A percentile compares a stretch with the other conserved stretches of the same genome.
These are phyloP conservation scores for Pantherophis alleghaniensis DNA, from an alignment of 2,797 vertebrate genomes.

Conservation along the genomic window DNA sequence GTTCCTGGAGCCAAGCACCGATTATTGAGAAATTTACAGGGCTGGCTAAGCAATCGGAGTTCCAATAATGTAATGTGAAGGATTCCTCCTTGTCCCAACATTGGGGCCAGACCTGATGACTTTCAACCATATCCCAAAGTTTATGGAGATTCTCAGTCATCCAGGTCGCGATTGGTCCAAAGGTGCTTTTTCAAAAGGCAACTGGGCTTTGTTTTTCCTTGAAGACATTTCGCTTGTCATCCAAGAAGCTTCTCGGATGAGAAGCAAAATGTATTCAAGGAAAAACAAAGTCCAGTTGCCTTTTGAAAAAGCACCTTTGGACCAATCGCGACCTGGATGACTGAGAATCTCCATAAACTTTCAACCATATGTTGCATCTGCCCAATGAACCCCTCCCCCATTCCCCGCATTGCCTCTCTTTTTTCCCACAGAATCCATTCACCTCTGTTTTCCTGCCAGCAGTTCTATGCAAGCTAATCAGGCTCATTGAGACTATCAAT, in stretches of 20 bases:
- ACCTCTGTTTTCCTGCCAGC: not conserved
- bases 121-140: not conserved
- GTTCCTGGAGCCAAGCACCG: not conserved
- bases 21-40: slow-evolving; percentile 12
- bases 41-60: not conserved
- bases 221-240: not conserved
- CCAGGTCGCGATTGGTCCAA: not conserved
- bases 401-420: not conserved
- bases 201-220: not conserved
- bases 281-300: not conserved
- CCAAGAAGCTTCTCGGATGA: not conserved
- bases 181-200: not conserved
- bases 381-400: not conserved
- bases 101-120: not conserved
- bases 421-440: not conserved
- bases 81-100: not conserved
- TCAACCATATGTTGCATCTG: not conserved
- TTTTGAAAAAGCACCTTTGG: not conserved
- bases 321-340: not conserved
- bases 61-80: not conserved
- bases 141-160: not conserved
- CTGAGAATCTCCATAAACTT: not conserved
- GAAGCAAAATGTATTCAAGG: not conserved
- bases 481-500: not conserved
- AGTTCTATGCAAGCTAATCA: not conserved